Evolutionary conservation across 2,888 invertebrate species (phyloP), one percentile per base, ranked within the genome.

Genomic region (Crocallis elinguaria): DNA sequence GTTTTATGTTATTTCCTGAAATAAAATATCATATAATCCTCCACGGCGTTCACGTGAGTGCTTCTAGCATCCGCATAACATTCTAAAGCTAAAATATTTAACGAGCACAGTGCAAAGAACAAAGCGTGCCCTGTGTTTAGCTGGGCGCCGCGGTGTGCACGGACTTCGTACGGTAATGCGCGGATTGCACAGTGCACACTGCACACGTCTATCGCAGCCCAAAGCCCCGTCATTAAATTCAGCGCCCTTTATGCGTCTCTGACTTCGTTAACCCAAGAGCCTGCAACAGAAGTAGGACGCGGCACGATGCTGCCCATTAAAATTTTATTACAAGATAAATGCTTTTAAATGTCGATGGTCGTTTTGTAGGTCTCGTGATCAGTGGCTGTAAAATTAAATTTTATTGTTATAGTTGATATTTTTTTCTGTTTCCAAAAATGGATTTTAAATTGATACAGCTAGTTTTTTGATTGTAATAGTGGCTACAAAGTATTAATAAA

Each of bases 1-100:
- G 33, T 27, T 23, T 16, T 36, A 33, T 45, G 27, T 30, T 49
- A 45, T 45, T 45, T 32, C 25, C 36, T 17, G 36, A 43, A 42
- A 49, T 49, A 49, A 49, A 55, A 41, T 45, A 45, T 45, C 23
- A 36, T 25, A 49, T 44, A 39, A 54, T 49, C 48, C 16, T 33
- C 9, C 14, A 29, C 32, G 29, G 16, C 11, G 39, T 36, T 38
- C 38, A 27, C 41, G 21, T 25, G 35, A 41, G 49, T 43, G 49
- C 41, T 51, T 52, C 42, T 48, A 46, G 42, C 58, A 60, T 63
- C 52, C 61, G 50, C 59, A 49, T 32, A 57, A 39, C 61, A 52
- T 70, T 71, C 67, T 72, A 67, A 66, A 74, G 71, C 75, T 80
- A 69, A 80, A 86, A 85, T 84, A 85, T 86, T 84, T 84, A 86